These are phyloP conservation scores for Barnardius zonarius DNA, from an alignment of 2,113 vertebrate genomes.

Conservation along the genomic window DNA sequence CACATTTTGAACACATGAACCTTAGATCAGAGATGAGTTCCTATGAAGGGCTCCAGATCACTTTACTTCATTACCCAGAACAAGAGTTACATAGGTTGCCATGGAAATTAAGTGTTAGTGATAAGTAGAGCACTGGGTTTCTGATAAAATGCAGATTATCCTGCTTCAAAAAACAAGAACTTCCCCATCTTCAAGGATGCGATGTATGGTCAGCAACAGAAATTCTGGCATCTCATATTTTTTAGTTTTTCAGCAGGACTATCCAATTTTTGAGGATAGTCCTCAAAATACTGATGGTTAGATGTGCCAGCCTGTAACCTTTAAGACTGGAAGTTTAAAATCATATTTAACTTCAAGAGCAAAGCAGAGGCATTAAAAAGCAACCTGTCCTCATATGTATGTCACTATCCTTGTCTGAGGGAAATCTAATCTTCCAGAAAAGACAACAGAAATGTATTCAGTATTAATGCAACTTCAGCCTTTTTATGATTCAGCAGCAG, in stretches of 20 bases:
- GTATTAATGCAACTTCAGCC: neutral
- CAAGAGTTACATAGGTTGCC: neutral
- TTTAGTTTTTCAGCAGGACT: neutral
- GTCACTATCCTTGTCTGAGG: neutral
- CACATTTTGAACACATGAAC: neutral
- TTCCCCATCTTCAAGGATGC: neutral
- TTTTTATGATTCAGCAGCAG: neutral
- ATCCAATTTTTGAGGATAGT: neutral
- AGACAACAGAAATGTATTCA: neutral
- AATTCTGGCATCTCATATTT: neutral
- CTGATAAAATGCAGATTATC: neutral
- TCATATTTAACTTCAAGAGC: neutral
- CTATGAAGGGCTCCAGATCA: neutral
- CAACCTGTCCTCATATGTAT: neutral
- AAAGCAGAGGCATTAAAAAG: neutral
- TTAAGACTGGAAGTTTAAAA: neutral
- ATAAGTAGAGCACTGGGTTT: neutral
- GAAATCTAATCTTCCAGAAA: neutral
- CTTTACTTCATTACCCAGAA: neutral
- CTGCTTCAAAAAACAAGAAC: neutral
- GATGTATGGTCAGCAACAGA: neutral
- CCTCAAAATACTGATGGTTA: neutral
- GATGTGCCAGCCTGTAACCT: neutral
- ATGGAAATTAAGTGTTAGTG: neutral
- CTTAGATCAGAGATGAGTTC: neutral